A percentile compares a stretch with the other conserved stretches of the same genome.
Conservation (phyloP, 64 coral and sea anemone genomes). For the Pachyseris speciosa region DNA sequence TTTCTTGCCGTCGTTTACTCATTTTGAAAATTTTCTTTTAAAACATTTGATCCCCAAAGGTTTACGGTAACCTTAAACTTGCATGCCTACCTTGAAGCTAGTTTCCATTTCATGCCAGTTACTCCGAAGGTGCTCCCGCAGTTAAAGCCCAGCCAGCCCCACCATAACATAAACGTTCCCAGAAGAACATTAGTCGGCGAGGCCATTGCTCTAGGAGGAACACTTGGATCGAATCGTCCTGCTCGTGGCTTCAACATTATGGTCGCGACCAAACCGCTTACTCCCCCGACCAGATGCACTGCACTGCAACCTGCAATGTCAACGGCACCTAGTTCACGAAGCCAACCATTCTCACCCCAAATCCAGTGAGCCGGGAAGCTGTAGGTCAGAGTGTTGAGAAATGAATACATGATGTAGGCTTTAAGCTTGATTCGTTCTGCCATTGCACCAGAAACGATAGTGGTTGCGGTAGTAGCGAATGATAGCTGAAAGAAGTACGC, state of each 20-base stretch:
- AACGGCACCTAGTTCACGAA: slow-evolving; percentile 16
- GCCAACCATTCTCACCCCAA: slow-evolving; percentile 41
- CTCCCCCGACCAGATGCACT: slow-evolving; percentile 49
- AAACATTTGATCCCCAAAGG: too few relatives aligned
- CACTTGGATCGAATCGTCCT: slow-evolving; percentile 43
- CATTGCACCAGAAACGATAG: slow-evolving; percentile 63
- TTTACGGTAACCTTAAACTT: too few relatives aligned
- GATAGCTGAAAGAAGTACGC: slow-evolving; percentile 67
- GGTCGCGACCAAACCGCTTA: slow-evolving; percentile 74
- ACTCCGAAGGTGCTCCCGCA: slow-evolving; percentile 88
- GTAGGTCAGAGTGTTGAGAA: too few relatives aligned
- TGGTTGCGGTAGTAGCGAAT: slow-evolving; percentile 55
- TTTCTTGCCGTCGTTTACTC: too few relatives aligned
- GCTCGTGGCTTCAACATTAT: slow-evolving; percentile 58
- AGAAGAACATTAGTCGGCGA: slow-evolving; percentile 82
- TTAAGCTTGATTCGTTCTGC: slow-evolving; percentile 55
- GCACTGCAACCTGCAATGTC: slow-evolving; percentile 55
- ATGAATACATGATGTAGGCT: slow-evolving; percentile 54
- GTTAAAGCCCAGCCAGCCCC: slow-evolving; percentile 91
- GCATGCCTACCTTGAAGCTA: slow-evolving; percentile 43
- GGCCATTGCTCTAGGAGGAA: slow-evolving; percentile 12
- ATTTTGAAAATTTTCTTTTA: too few relatives aligned
- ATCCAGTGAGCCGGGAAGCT: too few relatives aligned
- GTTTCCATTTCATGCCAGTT: slow-evolving; percentile 68
- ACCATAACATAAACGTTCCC: too few relatives aligned